Conservation (phyloP, 2,113 vertebrate genomes). For the Hoplias malabaricus region DNA sequence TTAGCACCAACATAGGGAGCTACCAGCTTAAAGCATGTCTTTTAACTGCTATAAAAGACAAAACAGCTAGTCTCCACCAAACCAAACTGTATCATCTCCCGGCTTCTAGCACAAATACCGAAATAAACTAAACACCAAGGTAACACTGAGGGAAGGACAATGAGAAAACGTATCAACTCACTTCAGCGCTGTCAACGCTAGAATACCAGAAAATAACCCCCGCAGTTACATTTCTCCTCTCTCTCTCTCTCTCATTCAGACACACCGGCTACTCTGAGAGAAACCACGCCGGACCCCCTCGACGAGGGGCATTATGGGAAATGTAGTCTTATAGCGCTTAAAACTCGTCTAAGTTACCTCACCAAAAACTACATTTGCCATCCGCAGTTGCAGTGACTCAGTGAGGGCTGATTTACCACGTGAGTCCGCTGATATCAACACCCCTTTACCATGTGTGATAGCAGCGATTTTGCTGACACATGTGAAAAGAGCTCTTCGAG, state of each 20-base stretch:
- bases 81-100: not conserved
- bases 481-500: too few relatives aligned
- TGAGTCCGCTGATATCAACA: not conserved
- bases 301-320: constrained; percentile 30
- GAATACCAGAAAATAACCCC: not conserved
- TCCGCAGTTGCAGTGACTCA: not conserved
- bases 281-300: not conserved
- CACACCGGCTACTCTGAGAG: not conserved
- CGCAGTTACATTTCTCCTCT: constrained; percentile 2
- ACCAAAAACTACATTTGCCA: constrained; percentile 35
- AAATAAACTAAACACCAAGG: not conserved
- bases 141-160: not conserved
- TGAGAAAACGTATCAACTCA: not conserved
- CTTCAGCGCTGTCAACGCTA: not conserved
- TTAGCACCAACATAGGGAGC: not conserved
- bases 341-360: too few relatives aligned
- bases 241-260: too few relatives aligned
- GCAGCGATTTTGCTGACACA: too few relatives aligned
- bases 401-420: constrained; percentile 28
- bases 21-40: not conserved
- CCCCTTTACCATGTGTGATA: not conserved
- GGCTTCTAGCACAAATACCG: not conserved
- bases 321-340: constrained; percentile 4
- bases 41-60: not conserved
- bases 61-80: not conserved